phyloP scores from a whole-genome alignment of 2,797 vertebrate species.

The Lepus townsendii region DNA sequence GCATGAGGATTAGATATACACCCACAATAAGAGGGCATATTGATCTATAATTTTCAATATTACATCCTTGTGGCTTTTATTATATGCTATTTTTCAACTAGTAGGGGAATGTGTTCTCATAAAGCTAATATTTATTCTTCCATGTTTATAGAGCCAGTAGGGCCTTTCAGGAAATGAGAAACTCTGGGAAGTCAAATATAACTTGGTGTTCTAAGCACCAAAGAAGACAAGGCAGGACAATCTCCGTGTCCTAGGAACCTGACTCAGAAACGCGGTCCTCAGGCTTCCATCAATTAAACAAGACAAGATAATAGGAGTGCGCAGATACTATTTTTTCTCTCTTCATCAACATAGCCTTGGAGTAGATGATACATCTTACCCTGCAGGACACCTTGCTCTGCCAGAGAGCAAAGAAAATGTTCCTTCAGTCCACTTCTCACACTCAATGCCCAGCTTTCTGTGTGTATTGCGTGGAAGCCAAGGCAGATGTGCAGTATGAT shows the following conservation, averaged over 20 bases:
- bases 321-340: conserved; percentile 45
- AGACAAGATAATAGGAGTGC: conserved; percentile 2
- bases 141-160: conserved; percentile 77
- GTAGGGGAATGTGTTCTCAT: conserved; percentile 83
- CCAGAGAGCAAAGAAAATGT: conserved; percentile 42
- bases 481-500: background rate
- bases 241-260: background rate
- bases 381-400: conserved; percentile 29
- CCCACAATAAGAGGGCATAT: conserved; percentile 78
- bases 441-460: background rate
- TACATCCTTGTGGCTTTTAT: conserved; percentile 86
- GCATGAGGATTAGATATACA: conserved; percentile 83
- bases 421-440: background rate
- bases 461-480: background rate
- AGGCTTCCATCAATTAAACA: conserved; percentile 71
- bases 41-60: conserved; percentile 86
- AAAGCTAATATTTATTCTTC: conserved; percentile 89
- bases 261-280: conserved; percentile 40
- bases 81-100: conserved; percentile 86
- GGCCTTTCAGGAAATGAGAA: conserved; percentile 82
- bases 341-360: conserved; percentile 44
- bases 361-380: conserved; percentile 32
- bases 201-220: conserved; percentile 73
- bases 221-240: conserved; percentile 72
- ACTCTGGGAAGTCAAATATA: conserved; percentile 83